Evolutionary conservation across 2,888 invertebrate species (phyloP).

Genomic region (Platycnemis pennipes): DNA sequence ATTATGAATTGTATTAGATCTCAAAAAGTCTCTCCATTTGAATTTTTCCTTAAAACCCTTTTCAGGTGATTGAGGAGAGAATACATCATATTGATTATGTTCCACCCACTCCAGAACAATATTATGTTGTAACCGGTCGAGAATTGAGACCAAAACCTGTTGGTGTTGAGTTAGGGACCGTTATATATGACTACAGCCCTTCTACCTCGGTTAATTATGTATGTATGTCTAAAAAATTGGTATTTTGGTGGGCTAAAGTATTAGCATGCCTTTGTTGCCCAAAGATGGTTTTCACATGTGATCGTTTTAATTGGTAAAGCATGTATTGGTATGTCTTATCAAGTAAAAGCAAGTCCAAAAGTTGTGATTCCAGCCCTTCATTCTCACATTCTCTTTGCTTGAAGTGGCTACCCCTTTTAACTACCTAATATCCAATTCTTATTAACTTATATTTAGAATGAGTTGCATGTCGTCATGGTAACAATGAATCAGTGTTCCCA

Average conservation of each 20-base stretch:
- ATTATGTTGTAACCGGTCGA: constrained; percentile 88
- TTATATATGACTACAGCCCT: constrained; percentile 92
- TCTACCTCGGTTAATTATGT: constrained; percentile 94
- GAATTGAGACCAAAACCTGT: constrained; percentile 92
- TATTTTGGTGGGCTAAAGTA: background rate
- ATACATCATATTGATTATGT: constrained; percentile 88
- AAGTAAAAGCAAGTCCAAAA: background rate
- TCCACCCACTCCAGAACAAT: constrained; percentile 89
- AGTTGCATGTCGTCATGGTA: too few relatives aligned
- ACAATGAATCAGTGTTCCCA: too few relatives aligned
- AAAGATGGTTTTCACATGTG: background rate
- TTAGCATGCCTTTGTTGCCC: background rate
- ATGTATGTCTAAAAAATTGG: constrained; percentile 77
- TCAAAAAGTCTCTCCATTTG: constrained; percentile 62
- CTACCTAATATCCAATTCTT: too few relatives aligned
- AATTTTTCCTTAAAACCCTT: constrained; percentile 64
- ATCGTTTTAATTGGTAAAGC: background rate
- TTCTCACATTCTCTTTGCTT: too few relatives aligned
- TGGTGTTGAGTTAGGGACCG: constrained; percentile 91
- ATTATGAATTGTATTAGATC: too few relatives aligned
- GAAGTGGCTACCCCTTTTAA: too few relatives aligned
- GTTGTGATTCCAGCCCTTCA: too few relatives aligned
- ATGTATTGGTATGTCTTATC: too few relatives aligned
- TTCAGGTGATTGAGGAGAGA: constrained; percentile 90
- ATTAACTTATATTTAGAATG: too few relatives aligned